phyloP scores from a whole-genome alignment of 2,797 vertebrate genomes.

The Rhynchotus rufescens region DNA sequence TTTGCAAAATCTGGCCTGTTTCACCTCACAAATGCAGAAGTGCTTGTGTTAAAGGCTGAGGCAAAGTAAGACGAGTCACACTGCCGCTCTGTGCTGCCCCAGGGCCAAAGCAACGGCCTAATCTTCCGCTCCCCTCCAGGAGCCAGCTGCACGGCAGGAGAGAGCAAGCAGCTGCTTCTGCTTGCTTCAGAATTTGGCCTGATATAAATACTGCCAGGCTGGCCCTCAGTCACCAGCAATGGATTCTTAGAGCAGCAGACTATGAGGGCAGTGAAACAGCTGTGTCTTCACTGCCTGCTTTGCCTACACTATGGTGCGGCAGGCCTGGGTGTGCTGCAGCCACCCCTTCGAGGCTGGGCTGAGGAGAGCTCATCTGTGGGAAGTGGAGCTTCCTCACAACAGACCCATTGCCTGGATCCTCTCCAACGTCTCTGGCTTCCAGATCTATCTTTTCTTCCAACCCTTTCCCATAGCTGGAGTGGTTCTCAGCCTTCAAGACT shows the following conservation, averaged over 20 bases:
- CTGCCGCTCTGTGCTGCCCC: neutral
- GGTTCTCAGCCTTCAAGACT: neutral
- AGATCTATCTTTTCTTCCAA: neutral
- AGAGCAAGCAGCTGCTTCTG: neutral
- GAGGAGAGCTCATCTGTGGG: neutral
- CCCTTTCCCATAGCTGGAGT: neutral
- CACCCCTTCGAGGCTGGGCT: fast-evolving
- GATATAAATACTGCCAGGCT: neutral
- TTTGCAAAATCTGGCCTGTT: fast-evolving
- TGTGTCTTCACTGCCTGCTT: neutral
- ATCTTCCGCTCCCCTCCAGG: fast-evolving
- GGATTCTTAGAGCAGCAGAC: neutral
- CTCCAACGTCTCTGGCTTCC: neutral
- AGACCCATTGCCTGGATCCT: neutral
- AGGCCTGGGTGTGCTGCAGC: neutral
- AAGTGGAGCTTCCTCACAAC: neutral
- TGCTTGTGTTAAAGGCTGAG: fast-evolving
- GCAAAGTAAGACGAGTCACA: neutral
- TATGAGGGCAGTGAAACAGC: neutral
- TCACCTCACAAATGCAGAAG: neutral
- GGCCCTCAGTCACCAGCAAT: neutral
- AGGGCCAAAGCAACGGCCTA: neutral
- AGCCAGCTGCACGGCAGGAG: neutral
- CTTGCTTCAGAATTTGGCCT: neutral
- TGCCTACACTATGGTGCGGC: fast-evolving